Evolutionary conservation across 2,888 invertebrate species (phyloP).

Genomic region (Candidula unifasciata): DNA sequence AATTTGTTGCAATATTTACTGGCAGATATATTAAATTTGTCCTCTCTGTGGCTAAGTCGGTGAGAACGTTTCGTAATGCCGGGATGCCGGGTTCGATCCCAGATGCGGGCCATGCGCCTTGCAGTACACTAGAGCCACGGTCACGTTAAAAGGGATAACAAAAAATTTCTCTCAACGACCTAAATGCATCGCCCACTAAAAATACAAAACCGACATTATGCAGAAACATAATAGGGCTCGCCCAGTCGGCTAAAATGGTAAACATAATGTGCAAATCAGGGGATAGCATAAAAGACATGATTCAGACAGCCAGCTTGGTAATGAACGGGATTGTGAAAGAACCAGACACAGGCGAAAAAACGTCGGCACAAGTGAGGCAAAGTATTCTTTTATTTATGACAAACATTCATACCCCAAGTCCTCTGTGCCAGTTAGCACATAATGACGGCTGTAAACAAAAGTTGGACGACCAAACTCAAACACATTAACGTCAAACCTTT

Average conservation of each 20-base stretch:
- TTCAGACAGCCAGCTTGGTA: background rate
- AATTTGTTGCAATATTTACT: too few relatives aligned
- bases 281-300: background rate
- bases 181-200: background rate
- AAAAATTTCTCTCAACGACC: background rate
- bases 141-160: too few relatives aligned
- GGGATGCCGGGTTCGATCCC: too few relatives aligned
- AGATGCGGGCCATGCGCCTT: too few relatives aligned
- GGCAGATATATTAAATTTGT: too few relatives aligned
- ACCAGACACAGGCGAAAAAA: conserved; percentile 1
- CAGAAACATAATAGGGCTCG: background rate
- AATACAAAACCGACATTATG: background rate
- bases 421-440: conserved; percentile 23
- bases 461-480: conserved; percentile 26
- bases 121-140: too few relatives aligned
- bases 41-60: too few relatives aligned
- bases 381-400: conserved; percentile 28
- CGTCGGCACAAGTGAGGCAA: conserved; percentile 3
- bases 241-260: background rate
- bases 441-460: conserved; percentile 34
- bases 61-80: too few relatives aligned
- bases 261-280: background rate
- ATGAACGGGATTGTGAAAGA: background rate
- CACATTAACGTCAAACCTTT: conserved; percentile 37
- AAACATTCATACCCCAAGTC: conserved; percentile 8